These are phyloP conservation scores for Malurus elegans DNA, from an alignment of 2,113 vertebrate genomes.

Conservation along the genomic window DNA sequence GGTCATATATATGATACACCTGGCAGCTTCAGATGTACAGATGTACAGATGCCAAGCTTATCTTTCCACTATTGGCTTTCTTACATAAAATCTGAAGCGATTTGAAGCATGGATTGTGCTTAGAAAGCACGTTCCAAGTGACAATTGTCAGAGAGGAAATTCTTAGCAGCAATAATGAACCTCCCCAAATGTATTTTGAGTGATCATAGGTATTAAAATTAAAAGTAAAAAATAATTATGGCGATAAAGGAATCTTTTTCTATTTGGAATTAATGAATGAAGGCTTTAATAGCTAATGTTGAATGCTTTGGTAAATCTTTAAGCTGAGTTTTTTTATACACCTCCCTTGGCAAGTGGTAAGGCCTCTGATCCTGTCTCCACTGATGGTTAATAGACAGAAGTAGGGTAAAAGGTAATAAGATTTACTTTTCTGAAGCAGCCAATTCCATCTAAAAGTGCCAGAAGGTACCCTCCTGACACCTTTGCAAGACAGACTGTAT, in stretches of 20 bases:
- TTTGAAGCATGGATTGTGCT: background rate
- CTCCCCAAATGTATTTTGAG: background rate
- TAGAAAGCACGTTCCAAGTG: background rate
- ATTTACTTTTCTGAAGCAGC: conserved; percentile 19
- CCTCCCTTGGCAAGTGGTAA: background rate
- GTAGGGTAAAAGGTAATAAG: conserved; percentile 7
- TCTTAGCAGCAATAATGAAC: background rate
- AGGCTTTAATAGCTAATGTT: background rate
- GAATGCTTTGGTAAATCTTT: background rate
- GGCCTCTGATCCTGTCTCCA: background rate
- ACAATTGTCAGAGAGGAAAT: background rate
- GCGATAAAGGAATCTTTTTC: background rate
- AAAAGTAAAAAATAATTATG: background rate
- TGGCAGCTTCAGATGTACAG: conserved; percentile 31
- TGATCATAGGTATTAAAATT: background rate
- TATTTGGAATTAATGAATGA: background rate
- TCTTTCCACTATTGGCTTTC: background rate
- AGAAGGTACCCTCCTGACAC: conserved; percentile 5
- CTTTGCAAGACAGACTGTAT: background rate
- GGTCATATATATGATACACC: conserved; percentile 7
- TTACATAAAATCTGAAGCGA: background rate
- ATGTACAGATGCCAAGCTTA: conserved; percentile 46
- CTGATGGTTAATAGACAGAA: background rate
- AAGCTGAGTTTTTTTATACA: background rate
- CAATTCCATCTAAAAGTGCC: conserved; percentile 26